Percentiles rank a stretch among this genome's conserved stretches.
phyloP scores from a whole-genome alignment of 2,888 invertebrate genomes.

The Sicus ferrugineus region DNA sequence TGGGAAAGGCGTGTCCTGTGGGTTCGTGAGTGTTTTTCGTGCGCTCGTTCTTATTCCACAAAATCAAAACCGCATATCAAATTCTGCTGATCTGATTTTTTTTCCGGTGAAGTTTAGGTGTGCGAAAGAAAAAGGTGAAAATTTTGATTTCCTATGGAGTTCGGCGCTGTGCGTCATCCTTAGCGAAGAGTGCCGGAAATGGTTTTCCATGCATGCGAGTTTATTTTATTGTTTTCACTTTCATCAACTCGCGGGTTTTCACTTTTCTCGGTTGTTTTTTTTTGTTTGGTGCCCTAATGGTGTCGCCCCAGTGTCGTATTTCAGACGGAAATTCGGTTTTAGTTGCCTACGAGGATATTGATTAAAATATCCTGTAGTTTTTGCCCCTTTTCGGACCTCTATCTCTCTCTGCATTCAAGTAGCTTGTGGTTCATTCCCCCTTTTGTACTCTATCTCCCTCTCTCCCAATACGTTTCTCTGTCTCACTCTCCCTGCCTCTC shows the following conservation, averaged over 20 bases:
- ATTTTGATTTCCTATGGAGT: too few relatives aligned
- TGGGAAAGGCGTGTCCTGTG: constrained; percentile 21
- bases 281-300: constrained; percentile 9
- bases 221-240: constrained; percentile 23
- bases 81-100: constrained; percentile 26
- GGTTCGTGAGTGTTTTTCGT: background rate
- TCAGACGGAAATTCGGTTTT: constrained; percentile 17
- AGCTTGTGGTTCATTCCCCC: background rate
- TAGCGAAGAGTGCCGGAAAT: constrained; percentile 26
- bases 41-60: background rate
- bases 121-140: background rate
- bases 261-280: constrained; percentile 7
- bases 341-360: constrained; percentile 13
- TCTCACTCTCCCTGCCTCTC: background rate
- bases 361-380: background rate
- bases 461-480: background rate
- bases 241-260: background rate
- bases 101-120: background rate
- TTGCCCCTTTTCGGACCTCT: background rate
- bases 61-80: constrained; percentile 32
- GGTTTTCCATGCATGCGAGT: constrained; percentile 21
- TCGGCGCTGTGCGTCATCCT: too few relatives aligned
- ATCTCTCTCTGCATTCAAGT: background rate
- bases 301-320: constrained; percentile 24
- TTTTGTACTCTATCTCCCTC: background rate